Evolutionary conservation across 37 sponge, comb jelly and placozoan species (phyloP), one percentile per base, ranked within the genome.

Genomic region (Oscarella lobularis): DNA sequence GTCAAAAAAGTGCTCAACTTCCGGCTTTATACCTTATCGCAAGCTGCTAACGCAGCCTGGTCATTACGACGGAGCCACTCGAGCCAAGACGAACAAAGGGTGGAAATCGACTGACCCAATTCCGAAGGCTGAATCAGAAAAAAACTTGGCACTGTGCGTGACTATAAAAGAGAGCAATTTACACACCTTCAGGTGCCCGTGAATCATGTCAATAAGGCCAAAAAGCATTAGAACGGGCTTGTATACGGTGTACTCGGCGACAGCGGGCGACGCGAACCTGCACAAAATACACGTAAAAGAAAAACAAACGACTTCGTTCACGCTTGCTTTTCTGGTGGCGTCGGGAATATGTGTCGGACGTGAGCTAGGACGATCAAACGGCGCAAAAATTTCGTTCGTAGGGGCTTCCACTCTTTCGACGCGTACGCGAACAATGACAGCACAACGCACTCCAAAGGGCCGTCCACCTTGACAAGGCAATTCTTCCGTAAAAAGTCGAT

Each of bases 11-110:
- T n/a, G n/a, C n/a, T n/a, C n/a, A n/a, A n/a, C n/a, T n/a, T n/a
- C n/a, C n/a, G n/a, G n/a, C n/a, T n/a, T n/a, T n/a, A n/a, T n/a
- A 89, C 92, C 86, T 91, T 91, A 41, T 91, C 92, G 81, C 86
- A 88, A 2, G 41, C 78, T 31, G 81, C 84, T 9, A 69, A 35
- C 6, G 85, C 34, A 38, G 79, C 67, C 2, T 40, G 48, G 33
- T 88, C 85, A 72, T 88, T 87, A 66, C 79, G 76, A 39, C 89
- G 73, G 37, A 91, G 80, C 72, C 79, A 85, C 31, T 91, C 89
- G 72, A 91, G 82, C 60, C 60, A 48, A 9, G 60, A 9, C 14
- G 60, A 48, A 48, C 60, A 48, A 27, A 48, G 20, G 20, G 9
- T 20, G 20, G 60, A 48, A n/a, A n/a, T n/a, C 20, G 60, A 48